Evolutionary conservation across 2,888 invertebrate species (phyloP).

Genomic region (Leptogaster cylindrica): DNA sequence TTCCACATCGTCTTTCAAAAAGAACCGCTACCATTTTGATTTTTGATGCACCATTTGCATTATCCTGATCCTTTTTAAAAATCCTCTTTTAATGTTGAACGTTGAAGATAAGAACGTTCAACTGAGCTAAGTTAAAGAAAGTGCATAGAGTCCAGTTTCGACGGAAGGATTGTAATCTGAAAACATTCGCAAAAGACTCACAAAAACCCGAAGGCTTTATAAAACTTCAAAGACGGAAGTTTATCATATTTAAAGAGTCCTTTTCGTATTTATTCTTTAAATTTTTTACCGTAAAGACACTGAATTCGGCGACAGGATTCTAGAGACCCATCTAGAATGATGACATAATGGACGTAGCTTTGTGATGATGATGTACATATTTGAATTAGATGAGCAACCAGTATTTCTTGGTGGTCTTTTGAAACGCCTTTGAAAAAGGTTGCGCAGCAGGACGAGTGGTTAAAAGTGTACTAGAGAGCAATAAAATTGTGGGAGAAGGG

Average conservation of each 20-base stretch:
- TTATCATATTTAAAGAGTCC: conserved; percentile 39
- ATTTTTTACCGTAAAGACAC: conserved; percentile 17
- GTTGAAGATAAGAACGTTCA: no score
- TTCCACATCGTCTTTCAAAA: no score
- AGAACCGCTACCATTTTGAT: no score
- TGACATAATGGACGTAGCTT: conserved; percentile 17
- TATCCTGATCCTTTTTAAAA: no score
- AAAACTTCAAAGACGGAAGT: conserved; percentile 43
- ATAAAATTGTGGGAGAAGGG: conserved; percentile 31
- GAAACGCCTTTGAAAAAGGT: background rate
- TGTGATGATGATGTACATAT: conserved; percentile 21
- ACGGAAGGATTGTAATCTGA: no score
- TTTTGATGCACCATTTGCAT: no score
- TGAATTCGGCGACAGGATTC: background rate
- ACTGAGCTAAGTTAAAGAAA: no score
- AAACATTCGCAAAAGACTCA: no score
- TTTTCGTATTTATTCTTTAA: no score
- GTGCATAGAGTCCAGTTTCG: no score
- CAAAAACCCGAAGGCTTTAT: no score
- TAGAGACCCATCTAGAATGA: conserved; percentile 5
- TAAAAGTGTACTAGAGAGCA: background rate
- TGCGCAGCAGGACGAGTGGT: background rate
- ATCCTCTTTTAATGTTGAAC: no score
- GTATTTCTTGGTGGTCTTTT: background rate
- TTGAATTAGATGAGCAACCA: conserved; percentile 38